These are phyloP conservation scores for Pandemis cinnamomeana DNA, from an alignment of 2,888 invertebrate species.

Conservation along the genomic window DNA sequence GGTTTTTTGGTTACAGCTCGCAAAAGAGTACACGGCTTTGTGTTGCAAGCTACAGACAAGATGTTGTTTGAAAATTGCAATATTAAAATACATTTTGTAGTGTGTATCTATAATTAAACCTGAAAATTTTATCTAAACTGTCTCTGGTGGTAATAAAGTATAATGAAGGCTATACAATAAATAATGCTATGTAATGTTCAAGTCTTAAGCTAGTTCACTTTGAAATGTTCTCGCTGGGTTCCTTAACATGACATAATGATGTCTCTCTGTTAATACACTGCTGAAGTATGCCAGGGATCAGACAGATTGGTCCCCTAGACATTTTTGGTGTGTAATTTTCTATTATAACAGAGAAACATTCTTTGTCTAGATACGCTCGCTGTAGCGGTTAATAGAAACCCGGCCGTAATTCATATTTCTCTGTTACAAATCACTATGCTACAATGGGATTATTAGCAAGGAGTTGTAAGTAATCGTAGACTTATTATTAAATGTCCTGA, in stretches of 20 bases:
- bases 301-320: not conserved
- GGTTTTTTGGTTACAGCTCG: too few relatives aligned
- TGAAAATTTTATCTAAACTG: too few relatives aligned
- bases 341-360: not conserved
- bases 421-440: conserved; percentile 65
- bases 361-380: not conserved
- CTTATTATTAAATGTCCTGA: conserved; percentile 34
- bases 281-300: not conserved
- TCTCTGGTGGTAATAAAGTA: too few relatives aligned
- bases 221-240: conserved; percentile 26
- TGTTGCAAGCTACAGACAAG: too few relatives aligned
- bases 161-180: not conserved
- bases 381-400: conserved; percentile 33
- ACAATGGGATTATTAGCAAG: conserved; percentile 76
- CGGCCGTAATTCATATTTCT: conserved; percentile 44
- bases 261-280: not conserved
- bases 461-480: conserved; percentile 77
- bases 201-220: not conserved
- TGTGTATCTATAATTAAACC: too few relatives aligned
- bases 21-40: too few relatives aligned
- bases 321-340: not conserved
- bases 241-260: not conserved
- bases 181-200: not conserved
- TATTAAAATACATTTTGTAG: too few relatives aligned
- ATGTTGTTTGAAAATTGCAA: too few relatives aligned